These are phyloP conservation scores for Pipistrellus pipistrellus DNA, from an alignment of 2,797 vertebrate species.

Conservation along the genomic window DNA sequence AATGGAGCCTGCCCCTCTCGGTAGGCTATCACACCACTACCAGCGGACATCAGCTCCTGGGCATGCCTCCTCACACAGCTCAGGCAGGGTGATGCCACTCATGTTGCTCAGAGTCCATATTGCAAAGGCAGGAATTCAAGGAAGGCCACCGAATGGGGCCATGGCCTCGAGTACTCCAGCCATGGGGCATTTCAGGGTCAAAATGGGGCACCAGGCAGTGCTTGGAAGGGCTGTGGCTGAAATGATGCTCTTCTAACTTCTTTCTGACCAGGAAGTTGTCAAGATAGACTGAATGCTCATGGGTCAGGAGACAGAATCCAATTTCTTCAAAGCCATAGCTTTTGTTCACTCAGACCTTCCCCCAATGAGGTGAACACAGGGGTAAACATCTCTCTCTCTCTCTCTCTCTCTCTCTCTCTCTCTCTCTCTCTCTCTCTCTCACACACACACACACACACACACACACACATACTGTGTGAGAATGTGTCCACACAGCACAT, in stretches of 20 bases:
- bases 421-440: too few relatives aligned
- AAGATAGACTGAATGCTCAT: background rate
- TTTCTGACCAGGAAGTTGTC: background rate
- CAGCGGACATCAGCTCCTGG: accelerated
- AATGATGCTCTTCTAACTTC: background rate
- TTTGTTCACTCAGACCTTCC: background rate
- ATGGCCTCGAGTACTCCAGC: accelerated
- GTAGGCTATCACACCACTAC: background rate
- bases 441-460: too few relatives aligned
- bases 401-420: background rate
- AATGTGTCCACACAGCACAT: too few relatives aligned
- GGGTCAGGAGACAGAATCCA: background rate
- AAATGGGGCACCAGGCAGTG: background rate
- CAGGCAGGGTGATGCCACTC: too few relatives aligned
- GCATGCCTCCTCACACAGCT: too few relatives aligned
- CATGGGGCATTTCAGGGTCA: accelerated
- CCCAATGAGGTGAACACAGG: background rate
- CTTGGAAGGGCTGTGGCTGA: background rate
- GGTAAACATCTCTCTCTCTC: accelerated
- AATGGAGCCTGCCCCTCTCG: accelerated
- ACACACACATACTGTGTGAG: background rate
- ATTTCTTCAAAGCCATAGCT: background rate
- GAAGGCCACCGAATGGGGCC: background rate
- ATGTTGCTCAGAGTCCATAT: accelerated
- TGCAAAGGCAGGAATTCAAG: background rate